Evolutionary conservation across 23 tunicate genomes (phyloP).

Genomic region (Ciona savignyi): DNA sequence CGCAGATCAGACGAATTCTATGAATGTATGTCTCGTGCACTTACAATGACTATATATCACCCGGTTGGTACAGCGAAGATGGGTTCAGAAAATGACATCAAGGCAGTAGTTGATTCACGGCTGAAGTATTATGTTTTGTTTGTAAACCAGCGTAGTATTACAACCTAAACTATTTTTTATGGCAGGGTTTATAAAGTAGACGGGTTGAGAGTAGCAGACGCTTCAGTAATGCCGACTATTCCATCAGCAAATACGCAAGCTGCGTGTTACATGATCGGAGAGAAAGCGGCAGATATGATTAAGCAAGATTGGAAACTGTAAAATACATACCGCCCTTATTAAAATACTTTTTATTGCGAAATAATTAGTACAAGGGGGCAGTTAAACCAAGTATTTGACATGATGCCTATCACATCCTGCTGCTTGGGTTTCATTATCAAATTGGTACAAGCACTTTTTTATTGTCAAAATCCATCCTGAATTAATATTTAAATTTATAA

Average conservation of each 20-base stretch:
- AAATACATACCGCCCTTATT: too few species aligned
- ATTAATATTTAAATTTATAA: too few species aligned
- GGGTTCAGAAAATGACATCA: not conserved
- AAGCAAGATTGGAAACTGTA: constrained; percentile 55
- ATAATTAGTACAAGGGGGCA: too few species aligned
- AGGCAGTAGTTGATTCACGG: not conserved
- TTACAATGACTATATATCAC: not conserved
- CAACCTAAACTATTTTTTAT: too few species aligned
- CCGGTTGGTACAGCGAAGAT: not conserved
- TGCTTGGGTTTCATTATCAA: too few species aligned
- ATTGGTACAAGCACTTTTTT: too few species aligned
- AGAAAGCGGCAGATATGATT: constrained; percentile 69
- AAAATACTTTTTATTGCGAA: too few species aligned
- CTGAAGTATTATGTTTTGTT: not conserved
- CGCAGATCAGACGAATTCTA: not conserved
- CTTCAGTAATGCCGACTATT: constrained; percentile 71
- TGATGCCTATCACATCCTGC: too few species aligned
- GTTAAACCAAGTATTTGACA: too few species aligned
- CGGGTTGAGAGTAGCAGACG: constrained; percentile 68
- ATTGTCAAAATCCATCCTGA: too few species aligned
- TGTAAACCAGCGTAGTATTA: not conserved
- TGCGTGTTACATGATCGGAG: constrained; percentile 90
- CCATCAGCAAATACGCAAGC: constrained; percentile 69
- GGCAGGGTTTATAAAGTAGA: constrained; percentile 55
- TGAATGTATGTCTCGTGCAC: not conserved